Evolutionary conservation across 1,140 invertebrate species (phyloP), one percentile per base, ranked within the genome.

Genomic region (Meteorus sp.): DNA sequence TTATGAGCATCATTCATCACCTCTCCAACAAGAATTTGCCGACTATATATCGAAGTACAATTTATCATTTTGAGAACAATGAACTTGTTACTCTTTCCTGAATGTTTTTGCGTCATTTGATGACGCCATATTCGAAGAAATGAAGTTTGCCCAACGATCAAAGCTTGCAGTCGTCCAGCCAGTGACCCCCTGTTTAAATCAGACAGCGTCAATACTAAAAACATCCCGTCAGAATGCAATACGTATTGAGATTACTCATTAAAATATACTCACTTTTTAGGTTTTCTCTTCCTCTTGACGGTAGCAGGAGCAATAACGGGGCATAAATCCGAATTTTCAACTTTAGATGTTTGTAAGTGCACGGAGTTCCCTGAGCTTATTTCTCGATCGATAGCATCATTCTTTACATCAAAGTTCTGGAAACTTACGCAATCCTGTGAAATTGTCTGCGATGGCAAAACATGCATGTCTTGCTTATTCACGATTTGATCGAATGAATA

Each of bases 131-230:
- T 56, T 9, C 74, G 72, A 23, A 75, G 53, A 41, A 44, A 64
- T 2, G 75, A 77, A 22, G 56, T 54, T 61, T 77, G 63, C 4
- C 57, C 66, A n/a, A 51, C 65, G 6, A 80, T 50, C 23, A 70
- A n/a, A 17, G 61, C 63, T 8, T 70, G 68, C 3, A 80, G 43
- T 56, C 50, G 72, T 9, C 68, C 70, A 5, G 44, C 25, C 31
- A 79, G 61, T 27, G 68, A 72, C 27, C 75, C 74, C 31, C 78
- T 80, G 61, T 0, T 73, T 73, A 19, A 58, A 37, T n/a, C n/a
- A n/a, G n/a, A 61, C 51, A 60, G 48, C n/a, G 13, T 45, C 45
- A 56, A 51, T 19, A 53, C 25, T 44, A 29, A 25, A 44, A 52
- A 52, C 59, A 61, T 31, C 54, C n/a, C n/a, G n/a, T n/a, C n/a